Conservation (phyloP, 2,888 invertebrate genomes). For the Timandra comae region DNA sequence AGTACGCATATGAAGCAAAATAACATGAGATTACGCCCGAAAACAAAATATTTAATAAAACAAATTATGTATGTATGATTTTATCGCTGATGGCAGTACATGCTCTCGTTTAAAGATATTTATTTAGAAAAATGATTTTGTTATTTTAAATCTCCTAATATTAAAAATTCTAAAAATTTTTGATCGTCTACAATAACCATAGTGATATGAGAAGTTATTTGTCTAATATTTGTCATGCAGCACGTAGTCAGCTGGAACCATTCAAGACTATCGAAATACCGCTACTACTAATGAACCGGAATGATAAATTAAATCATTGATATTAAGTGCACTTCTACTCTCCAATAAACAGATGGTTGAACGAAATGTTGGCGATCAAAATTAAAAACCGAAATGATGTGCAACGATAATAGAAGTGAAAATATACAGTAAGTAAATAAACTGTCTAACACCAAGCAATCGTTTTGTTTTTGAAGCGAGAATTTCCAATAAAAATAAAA, state of each 20-base stretch:
- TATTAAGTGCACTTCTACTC: conserved; percentile 47
- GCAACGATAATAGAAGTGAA: conserved; percentile 66
- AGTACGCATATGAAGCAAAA: conserved; percentile 33
- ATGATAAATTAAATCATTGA: conserved; percentile 42
- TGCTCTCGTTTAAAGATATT: conserved; percentile 32
- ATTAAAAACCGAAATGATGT: conserved; percentile 64
- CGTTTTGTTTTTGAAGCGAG: conserved; percentile 62
- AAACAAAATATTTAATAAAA: conserved; percentile 25
- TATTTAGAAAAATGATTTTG: conserved; percentile 16
- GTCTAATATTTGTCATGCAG: conserved; percentile 56
- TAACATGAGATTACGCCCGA: conserved; percentile 27
- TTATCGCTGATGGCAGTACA: conserved; percentile 30
- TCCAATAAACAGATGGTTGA: conserved; percentile 39
- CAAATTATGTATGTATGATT: conserved; percentile 12
- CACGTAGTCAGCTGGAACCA: conserved; percentile 48
- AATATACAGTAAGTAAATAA: conserved; percentile 51
- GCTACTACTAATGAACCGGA: conserved; percentile 64
- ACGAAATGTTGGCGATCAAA: conserved; percentile 43
- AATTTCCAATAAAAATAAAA: conserved; percentile 58
- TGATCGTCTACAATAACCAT: conserved; percentile 20
- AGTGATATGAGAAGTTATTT: conserved; percentile 30
- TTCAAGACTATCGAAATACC: conserved; percentile 49
- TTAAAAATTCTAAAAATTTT: conserved; percentile 25
- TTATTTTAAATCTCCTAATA: conserved; percentile 27
- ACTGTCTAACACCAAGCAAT: conserved; percentile 68